Evolutionary conservation across 2,797 vertebrate species (phyloP).

Genomic region (Cichlasoma orientale): DNA sequence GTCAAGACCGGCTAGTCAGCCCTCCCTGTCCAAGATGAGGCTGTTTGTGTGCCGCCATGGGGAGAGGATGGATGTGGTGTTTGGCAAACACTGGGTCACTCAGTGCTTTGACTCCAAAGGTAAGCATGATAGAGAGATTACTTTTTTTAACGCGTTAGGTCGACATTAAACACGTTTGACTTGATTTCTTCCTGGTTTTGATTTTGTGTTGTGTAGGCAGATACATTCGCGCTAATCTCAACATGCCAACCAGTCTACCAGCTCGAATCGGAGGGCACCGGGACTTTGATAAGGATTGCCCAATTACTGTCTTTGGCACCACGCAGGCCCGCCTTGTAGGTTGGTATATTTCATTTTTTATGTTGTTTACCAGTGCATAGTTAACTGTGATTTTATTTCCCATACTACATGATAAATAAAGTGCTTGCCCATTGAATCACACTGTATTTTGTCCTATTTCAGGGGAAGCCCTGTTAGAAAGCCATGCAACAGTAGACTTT

Average conservation of each 20-base stretch:
- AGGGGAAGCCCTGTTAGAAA: conserved; percentile 96
- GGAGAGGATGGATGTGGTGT: conserved; percentile 98
- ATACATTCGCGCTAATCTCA: conserved; percentile 95
- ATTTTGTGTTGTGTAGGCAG: conserved; percentile 79
- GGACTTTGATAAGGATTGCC: conserved; percentile 96
- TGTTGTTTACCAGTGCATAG: not conserved
- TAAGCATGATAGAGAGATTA: conserved; percentile 48
- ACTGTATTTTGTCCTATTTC: conserved; percentile 13
- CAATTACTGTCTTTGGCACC: conserved; percentile 96
- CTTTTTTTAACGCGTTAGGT: not conserved
- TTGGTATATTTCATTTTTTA: conserved; percentile 66
- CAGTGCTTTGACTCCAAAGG: conserved; percentile 99
- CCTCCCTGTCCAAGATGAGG: conserved; percentile 87
- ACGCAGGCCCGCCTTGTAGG: conserved; percentile 95
- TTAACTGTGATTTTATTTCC: not conserved
- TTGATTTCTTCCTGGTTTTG: not conserved
- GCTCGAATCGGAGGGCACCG: conserved; percentile 88
- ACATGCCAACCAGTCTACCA: conserved; percentile 93
- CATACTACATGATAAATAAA: not conserved
- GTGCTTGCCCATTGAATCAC: not conserved
- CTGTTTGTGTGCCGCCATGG: conserved; percentile 97
- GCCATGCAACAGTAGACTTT: conserved; percentile 87
- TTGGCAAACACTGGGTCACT: conserved; percentile 96
- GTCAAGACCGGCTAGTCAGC: conserved; percentile 80
- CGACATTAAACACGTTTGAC: not conserved